These are phyloP conservation scores for Drosophila paulistorum DNA, from an alignment of 1,140 invertebrate species.

Conservation along the genomic window DNA sequence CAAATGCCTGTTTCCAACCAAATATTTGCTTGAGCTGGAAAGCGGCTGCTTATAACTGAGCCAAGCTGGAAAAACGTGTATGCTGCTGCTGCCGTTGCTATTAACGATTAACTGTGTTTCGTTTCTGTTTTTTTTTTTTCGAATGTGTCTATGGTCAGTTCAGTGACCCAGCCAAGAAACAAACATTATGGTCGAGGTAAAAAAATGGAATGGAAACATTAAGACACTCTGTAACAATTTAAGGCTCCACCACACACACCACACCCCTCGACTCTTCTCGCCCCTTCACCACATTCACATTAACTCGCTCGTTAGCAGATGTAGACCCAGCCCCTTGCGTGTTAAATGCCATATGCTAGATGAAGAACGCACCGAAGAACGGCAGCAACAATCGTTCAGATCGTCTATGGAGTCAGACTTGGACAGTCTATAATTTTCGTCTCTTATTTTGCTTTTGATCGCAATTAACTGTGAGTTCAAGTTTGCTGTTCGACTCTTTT, in stretches of 20 bases:
- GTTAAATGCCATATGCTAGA: constrained; percentile 55
- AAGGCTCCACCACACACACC: constrained; percentile 17
- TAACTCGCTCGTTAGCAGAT: constrained; percentile 69
- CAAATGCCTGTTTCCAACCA: not conserved
- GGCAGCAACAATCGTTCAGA: not conserved
- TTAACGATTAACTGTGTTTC: not conserved
- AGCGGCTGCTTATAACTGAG: not conserved
- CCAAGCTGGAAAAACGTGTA: constrained; percentile 53
- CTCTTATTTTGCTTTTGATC: constrained; percentile 40
- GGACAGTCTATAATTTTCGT: constrained; percentile 55
- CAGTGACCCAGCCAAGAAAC: constrained; percentile 63
- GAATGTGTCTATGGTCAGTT: constrained; percentile 70
- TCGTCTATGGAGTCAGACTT: constrained; percentile 17
- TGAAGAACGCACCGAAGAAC: constrained; percentile 37
- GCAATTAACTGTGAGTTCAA: constrained; percentile 60
- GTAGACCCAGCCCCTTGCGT: constrained; percentile 50
- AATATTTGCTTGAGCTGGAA: not conserved
- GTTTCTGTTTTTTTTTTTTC: constrained; percentile 30
- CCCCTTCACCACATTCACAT: constrained; percentile 32
- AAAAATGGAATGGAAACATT: constrained; percentile 40
- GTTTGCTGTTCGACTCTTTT: too few relatives aligned
- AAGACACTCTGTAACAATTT: constrained; percentile 66
- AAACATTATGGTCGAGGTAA: constrained; percentile 51
- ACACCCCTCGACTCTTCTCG: not conserved
- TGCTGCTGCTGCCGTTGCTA: constrained; percentile 27